Conservation (phyloP, 2,113 vertebrate species). For the Aplodontia rufa region DNA sequence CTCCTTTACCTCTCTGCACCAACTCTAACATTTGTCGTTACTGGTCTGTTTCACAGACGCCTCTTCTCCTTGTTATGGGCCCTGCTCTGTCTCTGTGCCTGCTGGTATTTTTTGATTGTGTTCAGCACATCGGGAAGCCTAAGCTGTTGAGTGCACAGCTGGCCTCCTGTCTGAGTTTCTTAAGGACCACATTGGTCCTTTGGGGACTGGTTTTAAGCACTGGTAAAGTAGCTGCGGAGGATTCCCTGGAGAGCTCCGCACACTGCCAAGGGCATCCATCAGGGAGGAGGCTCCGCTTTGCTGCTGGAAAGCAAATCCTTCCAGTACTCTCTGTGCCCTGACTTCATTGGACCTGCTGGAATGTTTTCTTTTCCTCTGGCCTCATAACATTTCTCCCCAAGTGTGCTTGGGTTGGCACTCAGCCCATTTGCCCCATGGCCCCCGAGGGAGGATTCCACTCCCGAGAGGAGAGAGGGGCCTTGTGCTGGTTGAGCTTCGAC, state of each 20-base stretch:
- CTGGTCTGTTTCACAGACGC: neutral
- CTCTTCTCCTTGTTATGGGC: neutral
- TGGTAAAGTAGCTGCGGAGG: too few species aligned
- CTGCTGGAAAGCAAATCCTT: too few species aligned
- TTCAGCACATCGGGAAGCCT: neutral
- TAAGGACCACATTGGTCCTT: neutral
- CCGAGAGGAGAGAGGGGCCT: neutral
- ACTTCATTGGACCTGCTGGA: too few species aligned
- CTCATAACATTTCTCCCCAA: neutral
- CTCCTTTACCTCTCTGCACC: neutral
- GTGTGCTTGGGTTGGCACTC: neutral
- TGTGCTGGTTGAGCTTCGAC: too few species aligned
- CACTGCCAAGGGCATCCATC: too few species aligned
- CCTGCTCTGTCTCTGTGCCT: neutral
- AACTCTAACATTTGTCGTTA: neutral
- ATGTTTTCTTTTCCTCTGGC: neutral
- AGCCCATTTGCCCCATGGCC: accelerated
- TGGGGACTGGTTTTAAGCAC: neutral
- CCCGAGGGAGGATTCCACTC: too few species aligned
- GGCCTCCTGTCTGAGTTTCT: neutral
- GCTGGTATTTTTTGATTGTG: neutral
- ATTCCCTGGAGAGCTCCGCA: neutral
- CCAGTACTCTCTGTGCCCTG: neutral
- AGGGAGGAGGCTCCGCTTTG: too few species aligned
- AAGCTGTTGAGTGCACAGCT: neutral